phyloP scores from a whole-genome alignment of 92 coral and sea anemone species.

The Zoanthus solanderi region DNA sequence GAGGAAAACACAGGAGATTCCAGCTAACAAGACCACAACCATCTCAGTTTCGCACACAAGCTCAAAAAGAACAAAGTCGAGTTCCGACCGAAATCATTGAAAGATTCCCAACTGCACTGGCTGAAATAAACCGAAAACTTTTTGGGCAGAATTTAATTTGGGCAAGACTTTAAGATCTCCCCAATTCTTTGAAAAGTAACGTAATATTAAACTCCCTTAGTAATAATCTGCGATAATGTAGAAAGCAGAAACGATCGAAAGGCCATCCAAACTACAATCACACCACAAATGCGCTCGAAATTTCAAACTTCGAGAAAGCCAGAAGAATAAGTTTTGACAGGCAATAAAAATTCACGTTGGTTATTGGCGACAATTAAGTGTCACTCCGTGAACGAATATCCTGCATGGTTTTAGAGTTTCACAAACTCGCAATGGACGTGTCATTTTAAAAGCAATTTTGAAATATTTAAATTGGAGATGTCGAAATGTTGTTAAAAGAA shows the following conservation, averaged over 20 bases:
- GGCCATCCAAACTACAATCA: too few species aligned
- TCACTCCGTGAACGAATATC: not conserved
- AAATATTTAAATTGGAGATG: not conserved
- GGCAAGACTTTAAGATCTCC: not conserved
- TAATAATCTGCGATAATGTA: not conserved
- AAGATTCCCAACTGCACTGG: conserved; percentile 9
- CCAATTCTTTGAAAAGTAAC: not conserved
- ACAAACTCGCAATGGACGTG: conserved; percentile 12
- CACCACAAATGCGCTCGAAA: too few species aligned
- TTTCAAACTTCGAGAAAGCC: too few species aligned
- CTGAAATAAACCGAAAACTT: conserved; percentile 33
- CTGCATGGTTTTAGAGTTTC: not conserved
- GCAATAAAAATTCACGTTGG: not conserved
- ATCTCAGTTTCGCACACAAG: not conserved
- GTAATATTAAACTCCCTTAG: not conserved
- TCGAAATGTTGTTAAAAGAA: not conserved
- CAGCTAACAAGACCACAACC: not conserved
- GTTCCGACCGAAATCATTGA: conserved; percentile 13
- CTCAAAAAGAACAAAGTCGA: conserved; percentile 2
- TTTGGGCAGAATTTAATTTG: conserved; percentile 30
- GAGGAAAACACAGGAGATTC: not conserved
- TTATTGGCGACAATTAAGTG: not conserved
- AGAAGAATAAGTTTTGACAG: not conserved
- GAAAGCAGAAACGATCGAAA: not conserved
- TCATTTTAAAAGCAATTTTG: not conserved